Evolutionary conservation across 2,888 invertebrate genomes (phyloP).

Genomic region (Dynastes hyllus): DNA sequence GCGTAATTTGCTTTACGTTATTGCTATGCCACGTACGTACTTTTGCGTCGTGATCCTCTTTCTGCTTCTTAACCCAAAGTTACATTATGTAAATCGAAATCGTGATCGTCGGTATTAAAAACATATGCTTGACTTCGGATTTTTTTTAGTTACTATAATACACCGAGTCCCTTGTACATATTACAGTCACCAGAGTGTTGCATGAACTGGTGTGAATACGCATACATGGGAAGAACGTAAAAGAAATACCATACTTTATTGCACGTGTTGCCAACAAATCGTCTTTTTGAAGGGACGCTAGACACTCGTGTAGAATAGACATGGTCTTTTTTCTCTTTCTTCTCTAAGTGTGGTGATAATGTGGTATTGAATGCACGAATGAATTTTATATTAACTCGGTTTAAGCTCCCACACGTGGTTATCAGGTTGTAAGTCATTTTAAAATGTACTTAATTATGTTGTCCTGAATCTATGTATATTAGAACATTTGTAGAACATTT

Average conservation of each 20-base stretch:
- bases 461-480: no score
- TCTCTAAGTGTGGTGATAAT: slow-evolving; percentile 20
- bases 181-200: not conserved
- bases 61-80: not conserved
- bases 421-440: no score
- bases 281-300: slow-evolving; percentile 30
- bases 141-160: slow-evolving; percentile 19
- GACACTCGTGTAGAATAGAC: not conserved
- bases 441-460: no score
- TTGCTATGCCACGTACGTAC: not conserved
- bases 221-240: slow-evolving; percentile 17
- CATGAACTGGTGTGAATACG: not conserved
- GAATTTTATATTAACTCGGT: slow-evolving; percentile 1
- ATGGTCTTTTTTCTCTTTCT: not conserved
- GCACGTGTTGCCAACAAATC: slow-evolving; percentile 44
- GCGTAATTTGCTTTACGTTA: not conserved
- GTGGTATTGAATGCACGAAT: not conserved
- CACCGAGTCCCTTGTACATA: not conserved
- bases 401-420: not conserved
- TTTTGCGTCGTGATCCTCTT: not conserved
- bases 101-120: slow-evolving; percentile 28
- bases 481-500: no score
- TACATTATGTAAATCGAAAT: slow-evolving; percentile 19
- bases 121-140: not conserved
- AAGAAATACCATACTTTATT: slow-evolving; percentile 44